Conservation (phyloP, 2,888 invertebrate genomes). For the Morpho deidamia region DNA sequence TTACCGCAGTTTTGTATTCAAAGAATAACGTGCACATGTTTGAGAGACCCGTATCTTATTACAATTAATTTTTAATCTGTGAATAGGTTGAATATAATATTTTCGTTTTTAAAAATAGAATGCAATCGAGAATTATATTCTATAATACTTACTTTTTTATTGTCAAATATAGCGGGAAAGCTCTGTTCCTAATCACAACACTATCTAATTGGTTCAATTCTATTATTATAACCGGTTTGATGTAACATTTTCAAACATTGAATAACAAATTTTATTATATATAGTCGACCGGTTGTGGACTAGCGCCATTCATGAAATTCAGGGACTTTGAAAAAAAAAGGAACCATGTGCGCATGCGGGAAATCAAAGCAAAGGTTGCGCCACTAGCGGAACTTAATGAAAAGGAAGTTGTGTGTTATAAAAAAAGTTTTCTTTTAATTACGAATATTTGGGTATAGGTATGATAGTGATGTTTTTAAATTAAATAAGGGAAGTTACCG, state of each 20-base stretch:
- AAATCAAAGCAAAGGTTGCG: conserved; percentile 30
- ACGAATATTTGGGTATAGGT: no score
- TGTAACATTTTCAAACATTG: conserved; percentile 65
- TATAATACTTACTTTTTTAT: conserved; percentile 52
- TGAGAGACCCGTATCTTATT: not conserved
- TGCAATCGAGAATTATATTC: not conserved
- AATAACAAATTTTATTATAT: conserved; percentile 50
- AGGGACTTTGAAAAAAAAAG: conserved; percentile 53
- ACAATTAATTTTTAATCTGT: not conserved
- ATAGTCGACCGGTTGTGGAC: conserved; percentile 54
- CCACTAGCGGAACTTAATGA: conserved; percentile 13
- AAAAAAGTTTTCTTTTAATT: no score
- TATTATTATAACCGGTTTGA: conserved; percentile 43
- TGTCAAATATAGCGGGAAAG: conserved; percentile 56
- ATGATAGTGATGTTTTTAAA: no score
- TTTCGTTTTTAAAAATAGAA: not conserved
- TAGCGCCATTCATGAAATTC: conserved; percentile 70
- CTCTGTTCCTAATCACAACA: conserved; percentile 45
- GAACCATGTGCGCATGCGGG: conserved; percentile 59
- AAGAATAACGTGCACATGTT: conserved; percentile 5
- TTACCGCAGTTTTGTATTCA: conserved; percentile 75
- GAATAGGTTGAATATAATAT: not conserved
- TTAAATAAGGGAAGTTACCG: no score
- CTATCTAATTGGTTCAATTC: conserved; percentile 68
- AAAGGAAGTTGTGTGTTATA: not conserved